These are phyloP conservation scores for Hipparchia sbordonii DNA, from an alignment of 2,888 invertebrate species.

Conservation along the genomic window DNA sequence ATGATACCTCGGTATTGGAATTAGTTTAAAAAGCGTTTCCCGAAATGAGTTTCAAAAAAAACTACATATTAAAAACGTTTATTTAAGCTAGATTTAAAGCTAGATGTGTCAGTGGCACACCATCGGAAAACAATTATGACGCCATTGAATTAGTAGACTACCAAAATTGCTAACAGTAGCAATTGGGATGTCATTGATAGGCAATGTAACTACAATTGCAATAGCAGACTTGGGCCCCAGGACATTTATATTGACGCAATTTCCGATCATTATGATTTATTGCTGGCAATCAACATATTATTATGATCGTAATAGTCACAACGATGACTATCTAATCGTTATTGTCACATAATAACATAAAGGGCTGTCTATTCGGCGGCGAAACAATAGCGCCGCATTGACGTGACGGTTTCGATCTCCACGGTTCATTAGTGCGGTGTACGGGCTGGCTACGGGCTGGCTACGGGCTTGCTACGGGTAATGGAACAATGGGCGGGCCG, in stretches of 20 bases:
- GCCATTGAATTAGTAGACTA: no score
- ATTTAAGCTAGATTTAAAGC: no score
- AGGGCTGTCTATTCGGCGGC: constrained; percentile 22
- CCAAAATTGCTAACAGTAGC: no score
- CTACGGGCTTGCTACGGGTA: neutral
- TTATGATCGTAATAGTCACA: neutral
- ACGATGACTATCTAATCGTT: constrained; percentile 11
- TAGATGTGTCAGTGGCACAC: no score
- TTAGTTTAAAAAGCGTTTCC: no score
- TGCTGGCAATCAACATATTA: neutral
- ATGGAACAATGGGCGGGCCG: constrained; percentile 41
- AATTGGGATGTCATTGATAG: no score
- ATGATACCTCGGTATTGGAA: no score
- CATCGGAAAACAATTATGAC: no score
- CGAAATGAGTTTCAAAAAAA: no score
- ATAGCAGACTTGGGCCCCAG: no score
- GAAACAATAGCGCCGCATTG: constrained; percentile 40
- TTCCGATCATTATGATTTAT: constrained; percentile 1
- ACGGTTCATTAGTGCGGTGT: constrained; percentile 45
- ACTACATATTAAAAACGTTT: no score
- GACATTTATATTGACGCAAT: neutral
- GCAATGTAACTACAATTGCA: no score
- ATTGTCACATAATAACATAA: neutral
- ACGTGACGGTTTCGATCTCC: constrained; percentile 47
- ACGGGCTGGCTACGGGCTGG: constrained; percentile 25